A percentile compares a stretch with the other conserved stretches of the same genome.
phyloP scores from a whole-genome alignment of 2,888 invertebrate genomes.

The Phyllotreta striolata region DNA sequence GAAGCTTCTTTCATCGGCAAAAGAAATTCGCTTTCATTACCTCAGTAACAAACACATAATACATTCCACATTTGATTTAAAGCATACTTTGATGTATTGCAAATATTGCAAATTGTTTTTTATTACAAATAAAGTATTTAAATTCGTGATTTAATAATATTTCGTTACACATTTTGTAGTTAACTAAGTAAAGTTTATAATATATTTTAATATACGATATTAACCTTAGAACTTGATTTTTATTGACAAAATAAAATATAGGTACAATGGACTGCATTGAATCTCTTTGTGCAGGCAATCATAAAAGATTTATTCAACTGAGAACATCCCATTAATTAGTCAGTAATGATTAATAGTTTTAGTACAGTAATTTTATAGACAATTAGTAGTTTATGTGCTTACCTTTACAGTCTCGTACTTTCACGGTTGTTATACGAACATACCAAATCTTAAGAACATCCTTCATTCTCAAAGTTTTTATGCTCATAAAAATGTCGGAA shows the following conservation, averaged over 20 bases:
- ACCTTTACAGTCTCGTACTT: not conserved
- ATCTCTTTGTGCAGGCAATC: constrained; percentile 3
- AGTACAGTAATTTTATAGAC: constrained; percentile 7
- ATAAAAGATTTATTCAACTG: constrained; percentile 15
- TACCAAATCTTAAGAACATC: no score
- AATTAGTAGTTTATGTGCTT: constrained; percentile 13
- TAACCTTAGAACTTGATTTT: constrained; percentile 1
- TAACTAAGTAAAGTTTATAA: constrained; percentile 4
- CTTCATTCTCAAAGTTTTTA: no score
- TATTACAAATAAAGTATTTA: not conserved
- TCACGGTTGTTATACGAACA: no score
- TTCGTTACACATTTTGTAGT: constrained; percentile 4
- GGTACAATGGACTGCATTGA: not conserved
- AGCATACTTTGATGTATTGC: not conserved
- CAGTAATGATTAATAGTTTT: constrained; percentile 16
- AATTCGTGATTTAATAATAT: not conserved
- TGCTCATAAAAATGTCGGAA: no score
- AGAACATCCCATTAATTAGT: constrained; percentile 8
- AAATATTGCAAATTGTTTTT: not conserved
- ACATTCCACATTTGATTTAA: not conserved
- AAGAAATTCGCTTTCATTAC: constrained; percentile 27
- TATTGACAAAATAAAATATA: constrained; percentile 9
- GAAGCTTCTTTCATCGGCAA: constrained; percentile 42
- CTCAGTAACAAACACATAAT: not conserved
- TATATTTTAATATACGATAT: not conserved